phyloP scores from a whole-genome alignment of 2,797 vertebrate genomes.

The Notolabrus celidotus region DNA sequence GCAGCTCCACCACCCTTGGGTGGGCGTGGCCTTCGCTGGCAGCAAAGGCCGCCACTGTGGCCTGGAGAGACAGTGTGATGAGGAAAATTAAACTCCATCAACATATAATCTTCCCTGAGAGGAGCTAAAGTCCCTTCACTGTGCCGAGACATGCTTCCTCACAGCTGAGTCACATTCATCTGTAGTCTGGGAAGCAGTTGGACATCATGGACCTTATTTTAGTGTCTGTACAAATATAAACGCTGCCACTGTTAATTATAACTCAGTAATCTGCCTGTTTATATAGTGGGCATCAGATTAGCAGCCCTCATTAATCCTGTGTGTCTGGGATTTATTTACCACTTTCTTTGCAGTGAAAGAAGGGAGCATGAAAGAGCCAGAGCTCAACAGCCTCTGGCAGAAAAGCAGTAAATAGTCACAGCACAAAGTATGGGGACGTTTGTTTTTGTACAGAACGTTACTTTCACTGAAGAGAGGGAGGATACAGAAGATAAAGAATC shows the following conservation, averaged over 20 bases:
- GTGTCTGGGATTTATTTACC: no score
- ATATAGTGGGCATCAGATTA: background rate
- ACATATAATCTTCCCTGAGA: no score
- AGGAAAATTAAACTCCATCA: background rate
- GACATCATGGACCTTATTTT: no score
- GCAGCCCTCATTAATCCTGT: background rate
- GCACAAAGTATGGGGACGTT: no score
- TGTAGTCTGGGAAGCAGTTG: no score
- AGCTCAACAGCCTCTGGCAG: no score
- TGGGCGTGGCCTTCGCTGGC: constrained; percentile 95
- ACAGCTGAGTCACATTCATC: no score
- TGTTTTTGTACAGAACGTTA: no score
- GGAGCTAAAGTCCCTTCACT: background rate
- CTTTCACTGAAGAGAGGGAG: background rate
- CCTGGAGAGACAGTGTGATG: constrained; percentile 71
- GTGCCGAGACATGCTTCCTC: background rate
- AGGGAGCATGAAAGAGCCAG: background rate
- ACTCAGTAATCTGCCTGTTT: background rate
- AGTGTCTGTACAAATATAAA: no score
- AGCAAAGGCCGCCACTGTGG: constrained; percentile 93
- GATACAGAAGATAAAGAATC: background rate
- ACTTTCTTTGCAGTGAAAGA: background rate
- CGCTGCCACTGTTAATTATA: background rate
- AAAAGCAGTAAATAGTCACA: no score
- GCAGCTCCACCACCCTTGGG: constrained; percentile 92